Base-by-base conservation (phyloP, 2,888 invertebrate genomes). In the Limnephilus lunatus region DNA sequence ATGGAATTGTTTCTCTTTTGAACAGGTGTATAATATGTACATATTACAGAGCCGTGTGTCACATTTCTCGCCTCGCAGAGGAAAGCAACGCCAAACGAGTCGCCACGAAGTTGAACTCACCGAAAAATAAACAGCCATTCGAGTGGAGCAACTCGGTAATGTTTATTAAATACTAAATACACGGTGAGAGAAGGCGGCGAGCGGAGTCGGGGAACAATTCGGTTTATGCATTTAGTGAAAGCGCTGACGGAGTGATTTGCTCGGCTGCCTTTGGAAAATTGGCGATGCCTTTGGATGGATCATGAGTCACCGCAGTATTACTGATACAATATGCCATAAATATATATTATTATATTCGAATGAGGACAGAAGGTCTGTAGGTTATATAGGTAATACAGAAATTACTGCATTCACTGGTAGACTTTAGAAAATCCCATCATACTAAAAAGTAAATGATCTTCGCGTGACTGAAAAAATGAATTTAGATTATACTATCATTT, bases 101-200 rank as follows among this genome's bases (percentile, higher is more conserved):
- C 35, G 83, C 35, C 83, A 83, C 83, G 83, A 83, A 83, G 32
- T 83, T 83, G 83, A 83, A 83, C 83, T 83, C 35, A 12, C 83
- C 25, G 83, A 25, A 83, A 32, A 25, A 83, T 83, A 32, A 83
- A n/a, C 83, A 35, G 7, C 32, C 25, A 83, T 83, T 83, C 83
- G 35, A 35, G n/a, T 83, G 5, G 5, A 32, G 31, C 83, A 83
- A 68, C 5, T 19, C 68, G 25, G 68, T 68, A n/a, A 68, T 68
- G 68, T 68, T 68, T 68, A 68, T 68, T 68, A 9, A 25, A n/a
- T 68, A 68, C 68, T 68, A 9, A 25, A n/a, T 68, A 68, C 68
- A 25, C 68, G 25, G 9, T 9, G 53, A 25, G 68, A 68, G 68
- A 68, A n/a, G 68, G 68, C 68, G 68, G 68, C 7, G 68, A 68